A percentile compares a stretch with the other conserved stretches of the same genome.
These are phyloP conservation scores for Entelurus aequoreus DNA, from an alignment of 2,113 vertebrate genomes.

Conservation along the genomic window DNA sequence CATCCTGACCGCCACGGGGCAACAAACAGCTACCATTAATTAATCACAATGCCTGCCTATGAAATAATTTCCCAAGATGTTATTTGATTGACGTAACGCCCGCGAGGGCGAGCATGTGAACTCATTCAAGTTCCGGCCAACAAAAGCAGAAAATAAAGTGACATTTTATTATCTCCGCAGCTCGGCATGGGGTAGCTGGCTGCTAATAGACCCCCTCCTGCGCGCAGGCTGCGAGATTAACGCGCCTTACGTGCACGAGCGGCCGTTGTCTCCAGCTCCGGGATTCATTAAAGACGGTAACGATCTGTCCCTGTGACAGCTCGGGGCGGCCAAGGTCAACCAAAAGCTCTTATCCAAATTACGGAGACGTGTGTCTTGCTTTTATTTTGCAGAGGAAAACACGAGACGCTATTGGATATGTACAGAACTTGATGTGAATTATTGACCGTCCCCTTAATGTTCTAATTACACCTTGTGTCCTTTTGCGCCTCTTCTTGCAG, in stretches of 20 bases:
- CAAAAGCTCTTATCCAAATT: slow-evolving; percentile 43
- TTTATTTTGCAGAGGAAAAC: neutral
- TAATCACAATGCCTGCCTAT: slow-evolving; percentile 33
- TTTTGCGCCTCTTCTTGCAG: neutral
- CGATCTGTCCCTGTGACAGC: slow-evolving; percentile 45
- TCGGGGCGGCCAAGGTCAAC: slow-evolving; percentile 44
- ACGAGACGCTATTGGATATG: slow-evolving; percentile 25
- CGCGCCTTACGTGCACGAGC: slow-evolving; percentile 31
- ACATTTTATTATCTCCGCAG: slow-evolving; percentile 10
- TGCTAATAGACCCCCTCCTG: slow-evolving; percentile 31
- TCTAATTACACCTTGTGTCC: too few relatives aligned
- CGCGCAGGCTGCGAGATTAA: slow-evolving; percentile 34
- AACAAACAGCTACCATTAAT: slow-evolving; percentile 27
- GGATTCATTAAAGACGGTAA: slow-evolving; percentile 63
- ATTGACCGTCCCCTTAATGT: neutral
- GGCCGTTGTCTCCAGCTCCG: slow-evolving; percentile 6
- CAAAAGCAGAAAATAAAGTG: neutral
- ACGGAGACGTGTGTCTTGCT: slow-evolving; percentile 1
- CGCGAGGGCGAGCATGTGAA: neutral
- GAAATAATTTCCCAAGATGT: neutral
- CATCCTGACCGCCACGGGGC: slow-evolving; percentile 26
- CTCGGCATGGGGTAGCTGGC: slow-evolving; percentile 2
- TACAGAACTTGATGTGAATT: neutral
- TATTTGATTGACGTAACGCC: neutral
- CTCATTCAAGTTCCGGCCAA: neutral